These are phyloP conservation scores for Pocota personata DNA, from an alignment of 2,888 invertebrate genomes.

Conservation along the genomic window DNA sequence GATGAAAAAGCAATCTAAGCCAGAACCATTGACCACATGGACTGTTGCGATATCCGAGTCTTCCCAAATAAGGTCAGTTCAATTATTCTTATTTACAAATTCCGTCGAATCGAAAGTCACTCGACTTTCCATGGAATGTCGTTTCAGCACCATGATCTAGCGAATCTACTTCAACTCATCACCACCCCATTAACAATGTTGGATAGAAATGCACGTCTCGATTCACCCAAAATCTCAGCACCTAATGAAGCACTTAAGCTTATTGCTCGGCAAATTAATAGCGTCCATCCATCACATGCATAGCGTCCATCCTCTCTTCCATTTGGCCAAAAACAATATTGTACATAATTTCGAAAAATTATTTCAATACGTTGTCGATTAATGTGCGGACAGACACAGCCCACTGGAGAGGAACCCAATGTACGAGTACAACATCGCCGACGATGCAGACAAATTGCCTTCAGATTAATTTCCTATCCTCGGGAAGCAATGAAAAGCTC, in stretches of 20 bases:
- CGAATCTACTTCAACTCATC: background rate
- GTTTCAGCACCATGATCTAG: no score
- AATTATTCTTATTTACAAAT: background rate
- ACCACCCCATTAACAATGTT: background rate
- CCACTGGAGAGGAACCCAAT: background rate
- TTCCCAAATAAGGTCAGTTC: no score
- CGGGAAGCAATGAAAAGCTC: slow-evolving; percentile 68
- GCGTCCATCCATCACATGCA: slow-evolving; percentile 50
- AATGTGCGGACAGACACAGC: slow-evolving; percentile 48
- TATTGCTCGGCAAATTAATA: slow-evolving; percentile 63
- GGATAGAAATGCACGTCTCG: background rate
- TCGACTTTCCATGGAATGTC: no score
- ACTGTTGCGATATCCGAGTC: no score
- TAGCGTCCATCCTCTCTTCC: background rate
- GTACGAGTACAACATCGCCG: slow-evolving; percentile 13
- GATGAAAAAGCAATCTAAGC: no score
- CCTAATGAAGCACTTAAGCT: slow-evolving; percentile 69
- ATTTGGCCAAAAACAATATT: slow-evolving; percentile 38
- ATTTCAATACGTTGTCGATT: slow-evolving; percentile 63
- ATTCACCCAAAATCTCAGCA: slow-evolving; percentile 30
- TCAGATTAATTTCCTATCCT: slow-evolving; percentile 67
- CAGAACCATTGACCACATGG: no score
- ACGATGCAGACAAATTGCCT: slow-evolving; percentile 67
- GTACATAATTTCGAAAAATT: slow-evolving; percentile 69
- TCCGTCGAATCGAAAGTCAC: background rate